phyloP scores from a whole-genome alignment of 2,888 invertebrate genomes.

The Apotomis turbidana region DNA sequence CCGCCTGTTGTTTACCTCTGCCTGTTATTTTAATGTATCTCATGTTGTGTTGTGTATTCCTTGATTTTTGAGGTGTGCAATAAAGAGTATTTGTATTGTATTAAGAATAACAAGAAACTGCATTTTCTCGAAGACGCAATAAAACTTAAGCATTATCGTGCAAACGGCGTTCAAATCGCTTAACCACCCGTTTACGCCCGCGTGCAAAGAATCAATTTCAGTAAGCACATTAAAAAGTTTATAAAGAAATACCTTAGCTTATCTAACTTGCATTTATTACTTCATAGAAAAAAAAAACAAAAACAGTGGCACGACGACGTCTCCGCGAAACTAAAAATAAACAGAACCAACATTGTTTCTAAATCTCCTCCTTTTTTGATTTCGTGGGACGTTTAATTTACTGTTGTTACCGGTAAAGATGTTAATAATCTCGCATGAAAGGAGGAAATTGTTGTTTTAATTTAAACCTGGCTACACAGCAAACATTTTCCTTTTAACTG shows the following conservation, averaged over 20 bases:
- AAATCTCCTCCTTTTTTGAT: conserved; percentile 1
- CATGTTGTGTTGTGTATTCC: too few species aligned
- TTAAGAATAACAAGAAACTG: too few species aligned
- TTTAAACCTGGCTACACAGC: neutral
- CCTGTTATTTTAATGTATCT: too few species aligned
- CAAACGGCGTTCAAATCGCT: conserved; percentile 7
- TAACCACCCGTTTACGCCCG: neutral
- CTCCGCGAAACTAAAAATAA: neutral
- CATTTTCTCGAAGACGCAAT: neutral
- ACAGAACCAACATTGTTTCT: conserved; percentile 2
- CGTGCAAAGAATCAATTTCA: conserved; percentile 16
- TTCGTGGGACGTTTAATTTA: conserved; percentile 25
- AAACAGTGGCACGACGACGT: neutral
- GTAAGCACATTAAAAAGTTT: conserved; percentile 11
- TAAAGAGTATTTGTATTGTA: too few species aligned
- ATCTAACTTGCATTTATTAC: conserved; percentile 23
- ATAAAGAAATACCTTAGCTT: conserved; percentile 5
- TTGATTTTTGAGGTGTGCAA: too few species aligned
- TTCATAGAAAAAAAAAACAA: conserved; percentile 9
- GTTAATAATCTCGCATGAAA: conserved; percentile 24
- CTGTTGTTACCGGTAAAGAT: conserved; percentile 23
- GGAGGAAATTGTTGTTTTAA: conserved; percentile 24
- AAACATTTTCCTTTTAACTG: conserved; percentile 3
- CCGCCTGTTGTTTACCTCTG: too few species aligned
- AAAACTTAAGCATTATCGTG: neutral